A percentile compares a stretch with the other conserved stretches of the same genome.
Conservation (phyloP, 2,113 vertebrate genomes). For the Zeus faber region DNA sequence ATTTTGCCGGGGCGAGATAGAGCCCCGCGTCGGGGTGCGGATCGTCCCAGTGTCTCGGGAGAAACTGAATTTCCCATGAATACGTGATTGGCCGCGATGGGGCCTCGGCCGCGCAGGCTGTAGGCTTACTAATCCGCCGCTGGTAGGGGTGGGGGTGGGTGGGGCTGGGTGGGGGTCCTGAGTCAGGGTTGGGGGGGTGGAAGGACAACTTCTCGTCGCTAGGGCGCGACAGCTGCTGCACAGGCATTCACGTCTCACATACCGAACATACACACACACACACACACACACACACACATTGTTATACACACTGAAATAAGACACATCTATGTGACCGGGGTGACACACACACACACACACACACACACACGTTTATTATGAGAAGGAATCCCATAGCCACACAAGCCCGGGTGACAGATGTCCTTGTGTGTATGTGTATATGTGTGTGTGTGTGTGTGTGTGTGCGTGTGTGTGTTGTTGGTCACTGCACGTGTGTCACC, state of each 20-base stretch:
- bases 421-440: slow-evolving; percentile 40
- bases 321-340: too few relatives aligned
- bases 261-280: slow-evolving; percentile 7
- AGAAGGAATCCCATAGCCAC: slow-evolving; percentile 38
- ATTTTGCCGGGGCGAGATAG: slow-evolving; percentile 46
- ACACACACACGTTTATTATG: slow-evolving; percentile 31
- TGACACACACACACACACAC: too few relatives aligned
- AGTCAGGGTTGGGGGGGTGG: too few relatives aligned
- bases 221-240: too few relatives aligned
- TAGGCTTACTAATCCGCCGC: slow-evolving; percentile 43
- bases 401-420: slow-evolving; percentile 33
- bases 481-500: too few relatives aligned
- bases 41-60: slow-evolving; percentile 45
- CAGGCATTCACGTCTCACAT: background rate
- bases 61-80: slow-evolving; percentile 69
- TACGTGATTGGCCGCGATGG: slow-evolving; percentile 62
- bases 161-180: slow-evolving; percentile 5
- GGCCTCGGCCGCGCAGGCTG: slow-evolving; percentile 28
- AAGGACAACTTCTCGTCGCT: too few relatives aligned
- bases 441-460: slow-evolving; percentile 19
- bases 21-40: slow-evolving; percentile 47
- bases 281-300: slow-evolving; percentile 16
- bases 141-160: background rate
- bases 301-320: too few relatives aligned
- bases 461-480: slow-evolving; percentile 11